These are phyloP conservation scores for Thera britannica DNA, from an alignment of 2,888 invertebrate species.

Conservation along the genomic window DNA sequence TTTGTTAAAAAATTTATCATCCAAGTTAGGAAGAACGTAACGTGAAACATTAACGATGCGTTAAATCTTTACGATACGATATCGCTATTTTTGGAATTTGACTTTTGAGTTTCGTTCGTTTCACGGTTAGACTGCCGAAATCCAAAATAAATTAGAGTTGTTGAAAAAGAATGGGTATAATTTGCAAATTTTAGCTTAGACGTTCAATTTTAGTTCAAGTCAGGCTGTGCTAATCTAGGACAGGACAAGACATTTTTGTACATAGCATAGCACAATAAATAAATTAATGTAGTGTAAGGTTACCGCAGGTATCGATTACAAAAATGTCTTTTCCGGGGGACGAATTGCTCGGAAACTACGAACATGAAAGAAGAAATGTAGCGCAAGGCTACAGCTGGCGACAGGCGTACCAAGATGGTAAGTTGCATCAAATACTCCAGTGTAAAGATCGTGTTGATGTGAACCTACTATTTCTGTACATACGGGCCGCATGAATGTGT, in stretches of 20 bases:
- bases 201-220: too few species aligned
- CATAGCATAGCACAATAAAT: constrained; percentile 29
- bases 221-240: neutral
- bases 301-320: constrained; percentile 54
- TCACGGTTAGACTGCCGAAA: too few species aligned
- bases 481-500: neutral
- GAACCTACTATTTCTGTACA: neutral
- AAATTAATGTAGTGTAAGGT: constrained; percentile 50
- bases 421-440: constrained; percentile 42
- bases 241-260: too few species aligned
- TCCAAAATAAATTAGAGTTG: too few species aligned
- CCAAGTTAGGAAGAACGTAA: too few species aligned
- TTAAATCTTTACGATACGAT: too few species aligned
- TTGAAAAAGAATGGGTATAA: too few species aligned
- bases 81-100: too few species aligned
- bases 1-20: too few species aligned
- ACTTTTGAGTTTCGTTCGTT: too few species aligned
- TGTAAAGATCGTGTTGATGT: constrained; percentile 1
- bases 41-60: too few species aligned
- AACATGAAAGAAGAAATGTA: constrained; percentile 49
- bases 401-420: constrained; percentile 69
- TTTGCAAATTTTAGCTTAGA: too few species aligned
- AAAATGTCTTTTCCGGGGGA: constrained; percentile 70
- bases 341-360: constrained; percentile 54
- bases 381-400: constrained; percentile 53